These are phyloP conservation scores for Aricia agestis DNA, from an alignment of 1,140 invertebrate species.

Conservation along the genomic window DNA sequence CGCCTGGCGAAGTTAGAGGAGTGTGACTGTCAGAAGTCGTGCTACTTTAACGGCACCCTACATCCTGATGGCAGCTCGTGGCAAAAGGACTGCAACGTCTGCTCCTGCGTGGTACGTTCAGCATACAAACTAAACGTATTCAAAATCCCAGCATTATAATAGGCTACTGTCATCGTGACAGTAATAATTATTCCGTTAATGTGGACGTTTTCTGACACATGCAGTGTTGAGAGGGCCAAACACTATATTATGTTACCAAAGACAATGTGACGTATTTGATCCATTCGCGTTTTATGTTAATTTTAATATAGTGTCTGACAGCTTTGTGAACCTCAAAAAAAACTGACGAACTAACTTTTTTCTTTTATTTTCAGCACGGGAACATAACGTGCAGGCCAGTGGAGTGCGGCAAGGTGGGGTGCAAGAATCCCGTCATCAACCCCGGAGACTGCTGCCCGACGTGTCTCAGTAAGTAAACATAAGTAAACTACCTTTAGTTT, in stretches of 20 bases:
- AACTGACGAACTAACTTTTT: background rate
- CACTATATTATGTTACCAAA: too few relatives aligned
- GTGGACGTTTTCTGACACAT: too few relatives aligned
- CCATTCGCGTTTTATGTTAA: too few relatives aligned
- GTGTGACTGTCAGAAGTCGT: conserved; percentile 93
- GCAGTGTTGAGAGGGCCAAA: too few relatives aligned
- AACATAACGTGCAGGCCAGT: conserved; percentile 87
- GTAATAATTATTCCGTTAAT: too few relatives aligned
- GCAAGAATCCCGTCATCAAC: conserved; percentile 86
- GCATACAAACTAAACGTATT: background rate
- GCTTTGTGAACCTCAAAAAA: too few relatives aligned
- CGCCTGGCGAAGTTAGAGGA: conserved; percentile 86
- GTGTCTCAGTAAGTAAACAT: conserved; percentile 82
- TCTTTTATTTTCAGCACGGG: conserved; percentile 81
- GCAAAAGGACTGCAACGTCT: conserved; percentile 88
- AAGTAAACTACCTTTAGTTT: background rate
- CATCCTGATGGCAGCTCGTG: conserved; percentile 88
- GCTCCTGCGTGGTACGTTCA: conserved; percentile 85
- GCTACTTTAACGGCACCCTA: conserved; percentile 86
- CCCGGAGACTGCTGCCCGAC: conserved; percentile 90
- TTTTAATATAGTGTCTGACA: too few relatives aligned
- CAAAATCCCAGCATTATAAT: too few relatives aligned
- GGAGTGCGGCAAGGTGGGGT: conserved; percentile 84
- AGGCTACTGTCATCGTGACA: too few relatives aligned
- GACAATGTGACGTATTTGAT: too few relatives aligned